Conservation (phyloP, 2,113 vertebrate species). For the Neofelis nebulosa region DNA sequence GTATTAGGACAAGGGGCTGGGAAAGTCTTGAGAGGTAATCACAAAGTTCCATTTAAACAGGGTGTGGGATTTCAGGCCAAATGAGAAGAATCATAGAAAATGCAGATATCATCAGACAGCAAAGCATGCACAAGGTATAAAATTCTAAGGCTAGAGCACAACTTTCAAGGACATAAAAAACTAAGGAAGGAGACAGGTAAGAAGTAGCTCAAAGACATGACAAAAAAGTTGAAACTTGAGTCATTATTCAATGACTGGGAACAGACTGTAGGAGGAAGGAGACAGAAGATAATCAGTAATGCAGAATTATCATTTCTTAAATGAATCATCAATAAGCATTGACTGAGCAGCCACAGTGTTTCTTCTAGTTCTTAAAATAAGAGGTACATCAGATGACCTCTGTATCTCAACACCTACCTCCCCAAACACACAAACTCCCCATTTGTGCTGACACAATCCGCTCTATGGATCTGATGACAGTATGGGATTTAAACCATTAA, state of each 20-base stretch:
- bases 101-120: background rate
- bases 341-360: background rate
- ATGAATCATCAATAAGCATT: background rate
- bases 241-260: background rate
- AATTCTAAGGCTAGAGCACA: background rate
- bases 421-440: background rate
- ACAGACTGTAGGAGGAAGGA: background rate
- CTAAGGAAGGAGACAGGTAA: background rate
- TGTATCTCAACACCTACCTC: background rate
- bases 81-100: background rate
- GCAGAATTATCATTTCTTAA: background rate
- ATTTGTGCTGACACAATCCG: background rate
- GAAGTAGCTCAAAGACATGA: background rate
- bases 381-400: background rate
- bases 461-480: background rate
- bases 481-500: background rate
- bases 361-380: background rate
- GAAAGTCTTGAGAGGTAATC: conserved; percentile 48
- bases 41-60: conserved; percentile 49
- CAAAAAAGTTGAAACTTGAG: background rate
- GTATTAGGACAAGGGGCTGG: conserved; percentile 68
- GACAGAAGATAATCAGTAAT: background rate
- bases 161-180: background rate
- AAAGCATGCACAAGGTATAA: background rate
- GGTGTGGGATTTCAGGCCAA: background rate